Evolutionary conservation across 2,113 vertebrate species (phyloP), one percentile per base, ranked within the genome.

Genomic region (Upupa epops): DNA sequence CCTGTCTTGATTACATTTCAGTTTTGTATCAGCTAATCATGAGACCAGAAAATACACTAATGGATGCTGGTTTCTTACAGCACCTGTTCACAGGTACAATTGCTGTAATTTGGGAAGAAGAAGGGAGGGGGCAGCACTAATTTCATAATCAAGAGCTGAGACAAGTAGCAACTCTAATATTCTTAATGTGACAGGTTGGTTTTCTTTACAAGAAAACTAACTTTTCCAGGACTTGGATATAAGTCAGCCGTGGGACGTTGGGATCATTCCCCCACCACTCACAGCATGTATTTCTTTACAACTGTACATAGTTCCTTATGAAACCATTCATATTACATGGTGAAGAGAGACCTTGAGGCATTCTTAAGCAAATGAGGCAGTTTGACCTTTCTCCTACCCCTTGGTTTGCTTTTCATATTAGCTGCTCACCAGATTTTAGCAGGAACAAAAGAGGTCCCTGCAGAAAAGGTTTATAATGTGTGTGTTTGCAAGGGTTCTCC

Each of bases 1-100:
- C 92, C 96, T 96, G 91, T 94, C 97, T 97, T 98, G 97, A 98
- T 98, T 98, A 96, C 96, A 88, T 89, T 93, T 95, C 82, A 97
- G 93, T 96, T 97, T 96, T 96, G 68, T 97, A 97, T 96, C 95
- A 96, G 92, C 96, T 97, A 97, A 97, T 98, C 96, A 97, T 42
- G 94, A 97, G 95, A 97, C 91, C 46, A 95, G 93, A 97, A 96
- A 96, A 97, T 90, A 95, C 66, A 59, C 78, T 94, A 87, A 96
- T 83, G 89, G 89, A 58, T 91, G 89, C 89, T 80, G 26, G 60
- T 88, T 93, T 86, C 95, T 96, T 88, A 40, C 54, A 86, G 55
- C 76, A 96, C 86, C 93, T 96, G 85, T 78, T 96, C 94, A 84
- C 79, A 96, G 96, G 95, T 97, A 96, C 60, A 96, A 90, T 96